phyloP scores from a whole-genome alignment of 1,140 invertebrate species.

The Akabosia matsudoensis region DNA sequence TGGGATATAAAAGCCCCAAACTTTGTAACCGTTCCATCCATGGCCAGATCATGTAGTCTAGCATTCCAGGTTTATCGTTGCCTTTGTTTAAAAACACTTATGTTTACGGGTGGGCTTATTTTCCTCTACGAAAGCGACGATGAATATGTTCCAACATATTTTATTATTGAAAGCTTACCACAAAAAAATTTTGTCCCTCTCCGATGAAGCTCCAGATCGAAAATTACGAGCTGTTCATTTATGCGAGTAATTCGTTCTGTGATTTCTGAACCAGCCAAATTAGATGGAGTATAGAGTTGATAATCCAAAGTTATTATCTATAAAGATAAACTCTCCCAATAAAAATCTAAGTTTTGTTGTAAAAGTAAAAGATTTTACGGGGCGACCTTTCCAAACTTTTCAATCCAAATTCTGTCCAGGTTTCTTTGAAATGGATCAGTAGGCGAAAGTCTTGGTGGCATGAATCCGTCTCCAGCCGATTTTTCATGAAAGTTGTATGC shows the following conservation, averaged over 20 bases:
- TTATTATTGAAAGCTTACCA: constrained; percentile 52
- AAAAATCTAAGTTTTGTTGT: neutral
- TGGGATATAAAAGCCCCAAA: neutral
- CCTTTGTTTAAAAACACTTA: constrained; percentile 36
- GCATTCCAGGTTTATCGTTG: constrained; percentile 48
- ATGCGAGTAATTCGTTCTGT: neutral
- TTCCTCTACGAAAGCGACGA: too few relatives aligned
- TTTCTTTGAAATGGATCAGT: constrained; percentile 53
- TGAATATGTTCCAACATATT: neutral
- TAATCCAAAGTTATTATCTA: neutral
- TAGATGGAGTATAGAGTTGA: neutral
- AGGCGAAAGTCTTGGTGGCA: constrained; percentile 50
- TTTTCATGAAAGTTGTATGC: constrained; percentile 14
- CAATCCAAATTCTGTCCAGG: constrained; percentile 55
- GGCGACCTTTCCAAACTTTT: constrained; percentile 52
- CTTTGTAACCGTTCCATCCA: constrained; percentile 49
- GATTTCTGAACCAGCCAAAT: neutral
- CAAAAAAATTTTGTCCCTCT: constrained; percentile 65
- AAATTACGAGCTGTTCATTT: constrained; percentile 42
- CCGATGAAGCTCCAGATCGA: constrained; percentile 64
- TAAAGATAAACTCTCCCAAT: neutral
- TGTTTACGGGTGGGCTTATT: too few relatives aligned
- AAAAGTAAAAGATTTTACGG: neutral
- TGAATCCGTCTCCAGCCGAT: neutral
- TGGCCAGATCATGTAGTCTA: constrained; percentile 54